Conservation (phyloP, 2,888 invertebrate species). For the Microplitis deprimator region DNA sequence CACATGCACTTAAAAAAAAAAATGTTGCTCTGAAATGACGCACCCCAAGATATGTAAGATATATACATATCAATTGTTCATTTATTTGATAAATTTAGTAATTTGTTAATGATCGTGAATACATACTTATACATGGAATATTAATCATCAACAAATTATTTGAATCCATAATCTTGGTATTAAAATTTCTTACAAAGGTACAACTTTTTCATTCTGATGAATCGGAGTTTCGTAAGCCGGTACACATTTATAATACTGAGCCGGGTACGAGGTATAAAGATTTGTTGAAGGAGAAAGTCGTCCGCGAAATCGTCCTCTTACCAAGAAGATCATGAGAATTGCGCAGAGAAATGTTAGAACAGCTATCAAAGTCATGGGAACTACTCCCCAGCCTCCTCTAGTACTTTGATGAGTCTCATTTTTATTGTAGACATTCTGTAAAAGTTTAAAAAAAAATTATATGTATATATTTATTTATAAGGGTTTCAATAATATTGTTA, state of each 20-base stretch:
- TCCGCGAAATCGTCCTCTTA: slow-evolving; percentile 62
- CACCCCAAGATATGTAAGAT: neutral
- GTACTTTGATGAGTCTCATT: slow-evolving; percentile 44
- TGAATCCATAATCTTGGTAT: neutral
- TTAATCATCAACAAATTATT: neutral
- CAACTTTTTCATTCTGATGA: slow-evolving; percentile 63
- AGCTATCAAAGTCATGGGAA: slow-evolving; percentile 62
- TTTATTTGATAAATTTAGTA: neutral
- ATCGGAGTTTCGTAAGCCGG: slow-evolving; percentile 65
- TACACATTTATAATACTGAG: slow-evolving; percentile 68
- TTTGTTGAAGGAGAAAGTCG: slow-evolving; percentile 61
- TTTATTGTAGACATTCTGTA: slow-evolving; percentile 34
- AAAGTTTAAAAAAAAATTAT: neutral
- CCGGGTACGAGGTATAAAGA: slow-evolving; percentile 58
- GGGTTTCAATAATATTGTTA: neutral
- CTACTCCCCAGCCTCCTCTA: slow-evolving; percentile 62
- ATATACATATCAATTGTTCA: neutral
- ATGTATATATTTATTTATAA: neutral
- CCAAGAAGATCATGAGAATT: slow-evolving; percentile 62
- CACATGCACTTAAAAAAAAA: no score
- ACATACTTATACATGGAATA: neutral
- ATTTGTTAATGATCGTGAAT: neutral
- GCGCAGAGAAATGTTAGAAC: slow-evolving; percentile 61
- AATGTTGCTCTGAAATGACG: no score
- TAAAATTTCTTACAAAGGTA: slow-evolving; percentile 57